Base-by-base conservation (phyloP, 2,113 vertebrate species). In the Glaucomys volans region DNA sequence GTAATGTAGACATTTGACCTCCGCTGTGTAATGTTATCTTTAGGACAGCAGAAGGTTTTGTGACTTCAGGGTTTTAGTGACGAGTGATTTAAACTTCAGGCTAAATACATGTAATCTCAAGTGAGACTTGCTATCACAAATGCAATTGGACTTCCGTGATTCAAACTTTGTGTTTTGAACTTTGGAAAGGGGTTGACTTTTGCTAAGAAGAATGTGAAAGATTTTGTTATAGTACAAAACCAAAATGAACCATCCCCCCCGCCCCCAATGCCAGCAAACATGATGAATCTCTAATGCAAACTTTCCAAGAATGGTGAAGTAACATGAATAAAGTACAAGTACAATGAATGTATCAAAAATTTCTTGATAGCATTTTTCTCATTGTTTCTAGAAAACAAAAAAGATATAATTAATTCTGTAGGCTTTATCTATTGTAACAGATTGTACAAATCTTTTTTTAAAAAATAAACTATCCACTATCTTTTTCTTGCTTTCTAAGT, bases 401-500 rank as follows among this genome's bases (percentile, higher is more conserved):
- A 76, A 4, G 12, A 67, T 64, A 59, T 66, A 87, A 80, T 57
- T 69, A 82, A 81, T 59, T 90, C 42, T 66, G 12, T 69, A 89
- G 76, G 47, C 47, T 89, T 96, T 92, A 62, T 95, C 35, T 91
- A 13, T 81, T 81, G 40, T 88, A 81, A 93, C 47, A 90, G 67
- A 37, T 64, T 81, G 7, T 87, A 52, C 10, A 67, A 75, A 42
- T 50, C 20, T 77, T 83, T 71, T 52, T 92, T 22, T 28, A 9
- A 40, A 24, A 80, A 92, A 72, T 22, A 54, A 84, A 6, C 37
- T 91, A 75, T 75, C 47, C 4, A 18, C 77, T 95, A 17, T 35
- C n/a, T 82, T 40, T 92, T 88, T 76, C 52, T 91, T 88, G 50
- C 75, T 95, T 95, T 92, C 79, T 96, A 75, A 96, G 89, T 97